Evolutionary conservation across 2,113 vertebrate genomes (phyloP).

Genomic region (Nycticorax nycticorax): DNA sequence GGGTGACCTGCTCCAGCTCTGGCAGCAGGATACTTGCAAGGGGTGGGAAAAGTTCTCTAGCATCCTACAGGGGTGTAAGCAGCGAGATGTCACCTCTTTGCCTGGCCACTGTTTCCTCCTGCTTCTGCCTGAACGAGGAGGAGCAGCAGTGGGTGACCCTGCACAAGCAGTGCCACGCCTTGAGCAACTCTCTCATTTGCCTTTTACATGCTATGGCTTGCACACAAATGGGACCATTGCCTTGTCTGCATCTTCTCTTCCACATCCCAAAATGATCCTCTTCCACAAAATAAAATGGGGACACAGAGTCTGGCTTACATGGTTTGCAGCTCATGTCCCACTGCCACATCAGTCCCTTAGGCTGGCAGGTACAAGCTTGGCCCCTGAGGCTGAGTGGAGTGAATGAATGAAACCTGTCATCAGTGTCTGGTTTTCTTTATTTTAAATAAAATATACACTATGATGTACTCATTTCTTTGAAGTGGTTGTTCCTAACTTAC

Average conservation of each 20-base stretch:
- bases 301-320: accelerated
- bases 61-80: accelerated
- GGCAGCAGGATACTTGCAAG: not conserved
- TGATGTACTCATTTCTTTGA: not conserved
- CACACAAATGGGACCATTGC: not conserved
- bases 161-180: not conserved
- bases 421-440: not conserved
- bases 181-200: not conserved
- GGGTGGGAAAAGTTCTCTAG: not conserved
- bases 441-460: not conserved
- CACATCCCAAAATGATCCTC: not conserved
- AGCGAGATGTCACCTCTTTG: not conserved
- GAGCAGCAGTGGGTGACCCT: not conserved
- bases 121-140: not conserved
- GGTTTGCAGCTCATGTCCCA: not conserved
- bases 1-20: not conserved
- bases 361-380: not conserved
- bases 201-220: not conserved
- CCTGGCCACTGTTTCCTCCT: not conserved
- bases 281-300: accelerated
- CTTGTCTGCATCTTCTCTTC: not conserved
- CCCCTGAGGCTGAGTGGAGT: not conserved
- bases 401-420: not conserved
- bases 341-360: not conserved
- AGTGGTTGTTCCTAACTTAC: slow-evolving; percentile 5